Evolutionary conservation across 2,888 invertebrate species (phyloP).

Genomic region (Polyommatus iphigenia): DNA sequence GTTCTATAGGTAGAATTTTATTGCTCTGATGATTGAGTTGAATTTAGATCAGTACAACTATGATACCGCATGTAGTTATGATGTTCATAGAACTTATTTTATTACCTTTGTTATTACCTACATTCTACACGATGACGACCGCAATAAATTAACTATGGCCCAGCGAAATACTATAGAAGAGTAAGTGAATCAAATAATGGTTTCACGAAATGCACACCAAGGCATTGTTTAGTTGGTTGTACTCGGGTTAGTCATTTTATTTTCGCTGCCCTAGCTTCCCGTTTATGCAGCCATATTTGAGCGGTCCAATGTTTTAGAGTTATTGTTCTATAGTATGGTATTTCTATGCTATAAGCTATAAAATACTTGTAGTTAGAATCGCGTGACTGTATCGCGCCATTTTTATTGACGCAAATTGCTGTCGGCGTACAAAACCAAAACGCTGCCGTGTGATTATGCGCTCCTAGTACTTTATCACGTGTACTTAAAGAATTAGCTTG

Average conservation of each 20-base stretch:
- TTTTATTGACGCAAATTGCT: slow-evolving; percentile 31
- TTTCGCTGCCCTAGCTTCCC: neutral
- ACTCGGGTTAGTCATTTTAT: too few relatives aligned
- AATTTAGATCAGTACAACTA: neutral
- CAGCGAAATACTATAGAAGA: too few relatives aligned
- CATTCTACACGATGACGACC: neutral
- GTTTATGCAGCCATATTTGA: neutral
- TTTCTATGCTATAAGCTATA: neutral
- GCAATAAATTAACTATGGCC: neutral
- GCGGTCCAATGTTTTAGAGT: neutral
- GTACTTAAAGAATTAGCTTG: slow-evolving; percentile 21
- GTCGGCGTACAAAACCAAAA: slow-evolving; percentile 28
- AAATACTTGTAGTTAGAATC: slow-evolving; percentile 16
- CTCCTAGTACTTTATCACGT: slow-evolving; percentile 26
- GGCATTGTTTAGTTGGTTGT: too few relatives aligned
- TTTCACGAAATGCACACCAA: too few relatives aligned
- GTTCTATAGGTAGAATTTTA: too few relatives aligned
- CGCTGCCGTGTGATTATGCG: slow-evolving; percentile 26
- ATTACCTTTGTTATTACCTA: neutral
- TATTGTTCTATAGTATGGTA: neutral
- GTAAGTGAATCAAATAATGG: too few relatives aligned
- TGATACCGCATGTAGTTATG: neutral
- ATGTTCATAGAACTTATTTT: neutral
- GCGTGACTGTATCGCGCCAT: slow-evolving; percentile 29
- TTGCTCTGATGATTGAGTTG: too few relatives aligned